Evolutionary conservation across 2,113 vertebrate genomes (phyloP).

Genomic region (Saimiri boliviensis): DNA sequence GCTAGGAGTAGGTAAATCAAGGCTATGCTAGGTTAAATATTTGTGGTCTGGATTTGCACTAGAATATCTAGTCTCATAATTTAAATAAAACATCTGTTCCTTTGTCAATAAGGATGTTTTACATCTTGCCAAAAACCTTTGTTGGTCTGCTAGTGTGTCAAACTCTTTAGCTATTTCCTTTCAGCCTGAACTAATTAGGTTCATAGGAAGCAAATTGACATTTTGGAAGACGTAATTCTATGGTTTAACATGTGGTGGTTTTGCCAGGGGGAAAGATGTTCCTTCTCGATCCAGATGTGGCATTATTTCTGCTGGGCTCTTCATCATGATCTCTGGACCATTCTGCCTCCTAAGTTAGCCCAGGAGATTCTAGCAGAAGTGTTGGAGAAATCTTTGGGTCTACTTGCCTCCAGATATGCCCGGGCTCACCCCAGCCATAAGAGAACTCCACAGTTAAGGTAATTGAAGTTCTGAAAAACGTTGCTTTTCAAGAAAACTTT

Average conservation of each 20-base stretch:
- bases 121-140: slow-evolving; percentile 82
- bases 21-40: slow-evolving; percentile 39
- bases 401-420: slow-evolving; percentile 92
- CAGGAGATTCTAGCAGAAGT: slow-evolving; percentile 91
- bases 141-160: slow-evolving; percentile 73
- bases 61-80: slow-evolving; percentile 73
- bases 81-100: slow-evolving; percentile 74
- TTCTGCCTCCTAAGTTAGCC: slow-evolving; percentile 87
- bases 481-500: slow-evolving; percentile 40
- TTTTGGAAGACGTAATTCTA: slow-evolving; percentile 80
- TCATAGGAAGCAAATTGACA: slow-evolving; percentile 73
- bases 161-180: slow-evolving; percentile 80
- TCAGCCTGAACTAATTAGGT: slow-evolving; percentile 83
- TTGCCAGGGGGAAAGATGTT: slow-evolving; percentile 96
- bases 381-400: slow-evolving; percentile 89
- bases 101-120: slow-evolving; percentile 82
- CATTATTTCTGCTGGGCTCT: slow-evolving; percentile 95
- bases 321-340: slow-evolving; percentile 92
- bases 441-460: slow-evolving; percentile 96
- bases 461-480: slow-evolving; percentile 63
- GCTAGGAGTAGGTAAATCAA: slow-evolving; percentile 41
- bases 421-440: slow-evolving; percentile 90
- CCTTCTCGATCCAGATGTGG: slow-evolving; percentile 99
- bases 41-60: slow-evolving; percentile 77
- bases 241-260: slow-evolving; percentile 80